Percentiles rank a stretch among this genome's conserved stretches.
Evolutionary conservation across 2,797 vertebrate genomes (phyloP).

Genomic region (Mormyrus proboscirostris): DNA sequence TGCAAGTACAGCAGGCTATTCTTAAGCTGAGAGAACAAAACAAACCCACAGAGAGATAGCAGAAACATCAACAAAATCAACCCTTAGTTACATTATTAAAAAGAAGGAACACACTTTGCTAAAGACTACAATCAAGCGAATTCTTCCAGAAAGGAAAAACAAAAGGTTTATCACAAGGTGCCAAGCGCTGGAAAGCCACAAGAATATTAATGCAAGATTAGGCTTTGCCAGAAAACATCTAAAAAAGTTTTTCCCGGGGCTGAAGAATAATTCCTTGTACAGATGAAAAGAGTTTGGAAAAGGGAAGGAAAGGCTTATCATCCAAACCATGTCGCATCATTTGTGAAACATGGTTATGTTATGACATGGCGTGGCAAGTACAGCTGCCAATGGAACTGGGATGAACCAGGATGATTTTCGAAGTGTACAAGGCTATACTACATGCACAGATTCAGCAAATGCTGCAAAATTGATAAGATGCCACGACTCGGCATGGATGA

Average conservation of each 20-base stretch:
- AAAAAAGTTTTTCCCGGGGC: neutral
- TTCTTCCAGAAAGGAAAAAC: neutral
- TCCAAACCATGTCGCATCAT: neutral
- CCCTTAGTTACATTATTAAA: neutral
- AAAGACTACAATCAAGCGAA: neutral
- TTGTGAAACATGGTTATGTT: neutral
- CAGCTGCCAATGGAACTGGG: neutral
- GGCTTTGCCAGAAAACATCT: neutral
- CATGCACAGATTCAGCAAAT: neutral
- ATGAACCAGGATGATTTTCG: neutral
- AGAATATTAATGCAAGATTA: neutral
- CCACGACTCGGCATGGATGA: neutral
- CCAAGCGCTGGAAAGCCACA: neutral
- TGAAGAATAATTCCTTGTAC: neutral
- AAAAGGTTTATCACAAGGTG: neutral
- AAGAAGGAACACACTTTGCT: neutral
- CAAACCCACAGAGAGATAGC: neutral
- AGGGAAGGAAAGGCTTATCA: neutral
- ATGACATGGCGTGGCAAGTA: neutral
- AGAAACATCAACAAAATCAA: neutral
- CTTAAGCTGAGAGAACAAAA: neutral
- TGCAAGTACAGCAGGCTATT: neutral
- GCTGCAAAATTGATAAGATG: neutral
- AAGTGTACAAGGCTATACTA: neutral
- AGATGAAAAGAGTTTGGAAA: neutral